phyloP scores from a whole-genome alignment of 2,113 vertebrate species.

The Bubalus kerabau region DNA sequence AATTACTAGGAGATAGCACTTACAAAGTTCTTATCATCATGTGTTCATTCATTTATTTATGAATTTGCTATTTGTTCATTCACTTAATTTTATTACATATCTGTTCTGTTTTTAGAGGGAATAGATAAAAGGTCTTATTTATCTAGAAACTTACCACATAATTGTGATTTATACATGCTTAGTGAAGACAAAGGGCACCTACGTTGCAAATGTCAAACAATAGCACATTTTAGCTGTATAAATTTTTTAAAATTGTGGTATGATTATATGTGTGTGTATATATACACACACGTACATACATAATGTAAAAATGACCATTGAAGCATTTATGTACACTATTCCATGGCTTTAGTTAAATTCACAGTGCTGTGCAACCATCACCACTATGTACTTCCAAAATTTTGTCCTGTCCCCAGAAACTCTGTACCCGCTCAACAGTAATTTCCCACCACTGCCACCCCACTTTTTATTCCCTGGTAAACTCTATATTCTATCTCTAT shows the following conservation, averaged over 20 bases:
- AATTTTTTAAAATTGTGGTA: not conserved
- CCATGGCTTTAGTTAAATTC: not conserved
- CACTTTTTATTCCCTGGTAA: not conserved
- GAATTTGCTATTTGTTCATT: not conserved
- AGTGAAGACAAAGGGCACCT: not conserved
- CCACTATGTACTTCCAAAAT: not conserved
- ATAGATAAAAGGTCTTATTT: not conserved
- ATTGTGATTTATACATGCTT: not conserved
- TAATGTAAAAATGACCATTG: not conserved
- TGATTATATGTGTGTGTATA: not conserved
- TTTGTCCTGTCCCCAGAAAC: not conserved
- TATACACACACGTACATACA: not conserved
- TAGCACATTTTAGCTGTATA: not conserved
- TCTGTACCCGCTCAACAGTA: not conserved
- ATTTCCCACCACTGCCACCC: rapidly evolving
- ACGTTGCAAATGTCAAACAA: not conserved
- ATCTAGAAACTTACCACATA: not conserved
- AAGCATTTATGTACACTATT: not conserved
- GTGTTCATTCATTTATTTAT: not conserved
- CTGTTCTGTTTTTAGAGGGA: not conserved
- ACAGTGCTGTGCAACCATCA: not conserved
- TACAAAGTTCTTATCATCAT: not conserved
- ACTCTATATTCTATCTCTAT: not conserved
- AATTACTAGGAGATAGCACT: not conserved
- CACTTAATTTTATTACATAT: not conserved